Base-by-base conservation (phyloP, 2,113 vertebrate genomes). In the Elaphurus davidianus region DNA sequence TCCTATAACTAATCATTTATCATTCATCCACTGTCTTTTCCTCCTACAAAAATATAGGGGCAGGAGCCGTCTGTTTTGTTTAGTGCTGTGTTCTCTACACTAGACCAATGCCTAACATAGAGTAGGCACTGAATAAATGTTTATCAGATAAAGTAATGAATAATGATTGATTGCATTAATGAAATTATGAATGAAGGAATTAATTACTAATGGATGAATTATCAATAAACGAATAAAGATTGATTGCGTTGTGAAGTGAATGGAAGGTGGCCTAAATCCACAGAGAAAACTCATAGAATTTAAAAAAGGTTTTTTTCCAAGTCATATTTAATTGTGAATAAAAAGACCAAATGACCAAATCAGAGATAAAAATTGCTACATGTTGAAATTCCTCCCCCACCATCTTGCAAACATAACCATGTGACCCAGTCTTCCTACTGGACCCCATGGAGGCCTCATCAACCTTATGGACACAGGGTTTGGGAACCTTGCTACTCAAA, bases 341-440 rank as follows among this genome's bases (percentile, higher is more conserved):
- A 36, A 47, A 47, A 33, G 8, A 4, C 8, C 13, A 7, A n/a
- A 40, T 16, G 21, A 28, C 21, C 14, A 2, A 8, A 21, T 57
- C 25, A n/a, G 64, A 45, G 55, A 7, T 10, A 15, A 59, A 19
- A 57, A 12, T 0, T 2, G 14, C 4, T 40, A 3, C n/a, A 0
- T 3, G 25, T 13, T 0, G 4, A 47, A 62, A 23, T 3, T 7
- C 13, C 33, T 6, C 2, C 8, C 43, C 0, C 52, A 1, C 21
- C 2, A 1, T 19, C 11, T 4, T 1, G 28, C 5, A 57, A 45
- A 25, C 33, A 1, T 12, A 15, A 5, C 21, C 6, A 0, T 0
- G 6, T 1, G 43, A 36, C 2, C 30, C 67, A 4, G 8, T 1
- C 27, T 28, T 8, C 19, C 43, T 5, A 1, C 19, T 8, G 36